Conservation (phyloP, 1,140 invertebrate species). For the Cotesia glomerata region DNA sequence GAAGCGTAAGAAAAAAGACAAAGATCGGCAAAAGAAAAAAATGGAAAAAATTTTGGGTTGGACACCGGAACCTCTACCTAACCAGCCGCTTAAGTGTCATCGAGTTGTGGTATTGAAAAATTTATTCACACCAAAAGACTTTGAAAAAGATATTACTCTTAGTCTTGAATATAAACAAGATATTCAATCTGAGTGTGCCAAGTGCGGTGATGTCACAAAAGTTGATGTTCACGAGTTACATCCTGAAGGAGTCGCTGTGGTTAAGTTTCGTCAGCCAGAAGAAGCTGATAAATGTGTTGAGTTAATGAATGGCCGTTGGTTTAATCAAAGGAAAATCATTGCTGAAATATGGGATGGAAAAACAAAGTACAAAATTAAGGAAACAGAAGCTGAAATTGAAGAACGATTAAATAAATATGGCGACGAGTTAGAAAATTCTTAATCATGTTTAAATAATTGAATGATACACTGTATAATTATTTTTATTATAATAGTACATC, state of each 20-base stretch:
- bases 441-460: no score
- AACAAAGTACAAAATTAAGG: conserved; percentile 89
- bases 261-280: conserved; percentile 89
- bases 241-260: conserved; percentile 92
- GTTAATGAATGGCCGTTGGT: conserved; percentile 91
- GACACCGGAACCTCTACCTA: conserved; percentile 89
- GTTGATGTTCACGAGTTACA: conserved; percentile 73
- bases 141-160: conserved; percentile 86
- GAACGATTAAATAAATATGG: conserved; percentile 66
- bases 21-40: conserved; percentile 89
- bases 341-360: conserved; percentile 95
- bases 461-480: no score
- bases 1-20: conserved; percentile 89
- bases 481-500: no score
- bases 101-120: conserved; percentile 72
- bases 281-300: conserved; percentile 89
- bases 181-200: conserved; percentile 85
- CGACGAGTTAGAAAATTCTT: no score
- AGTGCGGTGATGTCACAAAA: conserved; percentile 93
- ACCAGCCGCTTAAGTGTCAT: conserved; percentile 69
- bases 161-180: conserved; percentile 93
- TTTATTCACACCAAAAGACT: conserved; percentile 88
- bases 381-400: conserved; percentile 88
- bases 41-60: conserved; percentile 88
- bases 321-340: conserved; percentile 81